phyloP scores from a whole-genome alignment of 2,797 vertebrate genomes.

The Rhabdophis nuchalis region DNA sequence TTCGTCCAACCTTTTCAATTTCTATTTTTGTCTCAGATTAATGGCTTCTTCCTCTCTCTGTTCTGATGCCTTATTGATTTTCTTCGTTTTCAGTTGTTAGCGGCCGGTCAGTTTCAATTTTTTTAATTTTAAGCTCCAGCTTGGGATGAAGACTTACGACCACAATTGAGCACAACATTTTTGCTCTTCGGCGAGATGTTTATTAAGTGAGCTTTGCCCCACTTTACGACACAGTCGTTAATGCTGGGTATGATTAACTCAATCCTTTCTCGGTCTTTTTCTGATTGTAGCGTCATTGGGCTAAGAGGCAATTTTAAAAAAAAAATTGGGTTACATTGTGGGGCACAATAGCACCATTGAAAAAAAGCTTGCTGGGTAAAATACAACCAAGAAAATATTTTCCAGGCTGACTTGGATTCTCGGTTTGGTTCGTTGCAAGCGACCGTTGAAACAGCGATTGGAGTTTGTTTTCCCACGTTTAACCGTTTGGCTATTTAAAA shows the following conservation, averaged over 20 bases:
- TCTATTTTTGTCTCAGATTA: background rate
- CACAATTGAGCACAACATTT: no score
- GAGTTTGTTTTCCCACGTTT: conserved; percentile 19
- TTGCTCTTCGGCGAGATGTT: no score
- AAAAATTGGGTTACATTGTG: background rate
- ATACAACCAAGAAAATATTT: background rate
- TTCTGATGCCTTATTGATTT: background rate
- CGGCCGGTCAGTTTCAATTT: background rate
- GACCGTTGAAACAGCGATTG: background rate
- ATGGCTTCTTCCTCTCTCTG: background rate
- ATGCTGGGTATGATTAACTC: background rate
- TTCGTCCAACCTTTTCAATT: background rate
- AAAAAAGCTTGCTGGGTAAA: background rate
- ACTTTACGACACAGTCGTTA: no score
- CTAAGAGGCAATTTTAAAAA: background rate
- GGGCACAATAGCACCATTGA: rapidly evolving
- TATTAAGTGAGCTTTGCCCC: no score
- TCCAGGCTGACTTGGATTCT: background rate
- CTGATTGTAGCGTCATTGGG: background rate
- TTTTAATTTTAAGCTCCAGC: background rate
- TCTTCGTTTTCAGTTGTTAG: background rate
- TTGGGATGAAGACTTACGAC: background rate
- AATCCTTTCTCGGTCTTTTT: no score
- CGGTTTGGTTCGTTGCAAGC: background rate
- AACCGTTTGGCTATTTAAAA: conserved; percentile 57